A percentile compares a stretch with the other conserved stretches of the same genome.
These are phyloP conservation scores for Perca schrenkii DNA, from an alignment of 2,113 vertebrate species.

Conservation along the genomic window DNA sequence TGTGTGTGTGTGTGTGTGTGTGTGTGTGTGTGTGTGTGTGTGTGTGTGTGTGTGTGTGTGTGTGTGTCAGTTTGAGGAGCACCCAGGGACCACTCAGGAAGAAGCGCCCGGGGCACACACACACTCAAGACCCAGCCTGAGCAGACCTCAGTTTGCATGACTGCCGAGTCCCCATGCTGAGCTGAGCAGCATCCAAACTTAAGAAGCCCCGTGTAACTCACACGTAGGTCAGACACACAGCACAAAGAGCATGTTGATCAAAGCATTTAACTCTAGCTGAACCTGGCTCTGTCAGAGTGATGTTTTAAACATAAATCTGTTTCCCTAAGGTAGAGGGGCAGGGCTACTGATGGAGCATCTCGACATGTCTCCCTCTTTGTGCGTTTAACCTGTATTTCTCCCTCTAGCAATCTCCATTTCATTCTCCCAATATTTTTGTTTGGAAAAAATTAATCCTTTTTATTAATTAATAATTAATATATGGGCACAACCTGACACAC, in stretches of 20 bases:
- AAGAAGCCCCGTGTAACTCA: slow-evolving; percentile 40
- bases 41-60: slow-evolving; percentile 42
- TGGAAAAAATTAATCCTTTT: background rate
- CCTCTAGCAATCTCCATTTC: background rate
- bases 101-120: slow-evolving; percentile 52
- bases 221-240: slow-evolving; percentile 35
- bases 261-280: slow-evolving; percentile 71
- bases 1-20: slow-evolving; percentile 13
- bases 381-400: slow-evolving; percentile 16
- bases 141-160: slow-evolving; percentile 16
- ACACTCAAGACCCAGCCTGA: slow-evolving; percentile 23
- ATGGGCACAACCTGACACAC: background rate
- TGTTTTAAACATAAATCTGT: slow-evolving; percentile 68
- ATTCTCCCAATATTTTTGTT: background rate
- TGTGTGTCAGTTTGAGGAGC: slow-evolving; percentile 66
- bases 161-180: slow-evolving; percentile 29
- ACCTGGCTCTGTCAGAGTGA: slow-evolving; percentile 49
- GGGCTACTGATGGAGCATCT: slow-evolving; percentile 20
- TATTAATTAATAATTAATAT: background rate
- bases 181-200: slow-evolving; percentile 36
- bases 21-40: slow-evolving; percentile 51
- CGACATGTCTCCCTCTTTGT: slow-evolving; percentile 25
- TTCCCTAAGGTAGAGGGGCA: background rate
- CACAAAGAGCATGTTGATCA: slow-evolving; percentile 65
- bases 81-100: slow-evolving; percentile 71